These are phyloP conservation scores for Drosophila sordidula DNA, from an alignment of 2,888 invertebrate species.

Conservation along the genomic window DNA sequence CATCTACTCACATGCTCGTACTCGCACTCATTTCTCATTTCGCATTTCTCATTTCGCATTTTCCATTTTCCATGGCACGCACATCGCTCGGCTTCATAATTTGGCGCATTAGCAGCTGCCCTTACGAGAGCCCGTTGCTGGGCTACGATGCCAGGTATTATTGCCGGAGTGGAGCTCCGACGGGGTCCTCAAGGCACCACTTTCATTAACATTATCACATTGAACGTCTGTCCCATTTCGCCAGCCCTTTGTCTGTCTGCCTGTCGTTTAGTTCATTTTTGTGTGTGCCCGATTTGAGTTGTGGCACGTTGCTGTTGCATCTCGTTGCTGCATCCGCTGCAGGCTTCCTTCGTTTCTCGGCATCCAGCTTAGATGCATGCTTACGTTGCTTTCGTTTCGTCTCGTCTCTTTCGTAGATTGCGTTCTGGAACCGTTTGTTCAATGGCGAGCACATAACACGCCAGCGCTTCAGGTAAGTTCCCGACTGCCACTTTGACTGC, in stretches of 20 bases:
- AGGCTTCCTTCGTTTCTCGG: neutral
- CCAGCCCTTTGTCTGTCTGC: neutral
- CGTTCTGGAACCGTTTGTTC: conserved; percentile 87
- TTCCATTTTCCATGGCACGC: conserved; percentile 63
- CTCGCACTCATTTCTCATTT: conserved; percentile 25
- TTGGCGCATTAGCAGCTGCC: conserved; percentile 78
- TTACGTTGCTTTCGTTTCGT: conserved; percentile 29
- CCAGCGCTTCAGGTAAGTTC: conserved; percentile 87
- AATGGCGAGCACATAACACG: conserved; percentile 85
- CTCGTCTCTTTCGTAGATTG: conserved; percentile 87
- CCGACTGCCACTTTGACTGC: neutral
- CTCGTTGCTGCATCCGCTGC: neutral
- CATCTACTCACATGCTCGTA: neutral
- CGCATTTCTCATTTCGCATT: conserved; percentile 55
- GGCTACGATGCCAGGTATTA: conserved; percentile 85
- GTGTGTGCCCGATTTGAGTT: conserved; percentile 10
- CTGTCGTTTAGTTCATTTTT: neutral
- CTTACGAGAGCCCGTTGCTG: conserved; percentile 84
- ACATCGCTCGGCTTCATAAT: conserved; percentile 48
- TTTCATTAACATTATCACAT: conserved; percentile 76
- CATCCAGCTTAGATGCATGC: conserved; percentile 53
- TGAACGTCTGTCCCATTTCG: conserved; percentile 29
- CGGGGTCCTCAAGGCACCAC: conserved; percentile 45
- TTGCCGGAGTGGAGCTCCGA: conserved; percentile 13
- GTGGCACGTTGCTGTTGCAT: conserved; percentile 10